Evolutionary conservation across 2,888 invertebrate species (phyloP).

Genomic region (Orthonychiurus folsomi): DNA sequence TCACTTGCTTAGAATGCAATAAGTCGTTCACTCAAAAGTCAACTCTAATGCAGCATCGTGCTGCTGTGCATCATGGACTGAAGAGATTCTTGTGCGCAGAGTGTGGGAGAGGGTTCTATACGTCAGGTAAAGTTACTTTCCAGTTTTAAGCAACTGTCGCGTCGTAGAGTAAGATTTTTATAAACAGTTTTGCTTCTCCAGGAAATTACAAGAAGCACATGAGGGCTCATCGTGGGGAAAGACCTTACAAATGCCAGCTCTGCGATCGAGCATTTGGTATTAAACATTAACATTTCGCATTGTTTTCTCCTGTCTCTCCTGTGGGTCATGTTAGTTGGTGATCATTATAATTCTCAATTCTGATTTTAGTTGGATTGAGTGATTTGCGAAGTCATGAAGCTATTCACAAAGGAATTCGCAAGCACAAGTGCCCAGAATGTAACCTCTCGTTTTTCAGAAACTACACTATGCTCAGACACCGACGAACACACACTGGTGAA

Average conservation of each 20-base stretch:
- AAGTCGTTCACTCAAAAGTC: neutral
- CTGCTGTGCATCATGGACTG: neutral
- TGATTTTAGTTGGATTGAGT: neutral
- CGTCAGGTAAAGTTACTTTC: neutral
- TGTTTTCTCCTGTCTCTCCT: too few relatives aligned
- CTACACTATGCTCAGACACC: neutral
- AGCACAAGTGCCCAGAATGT: slow-evolving; percentile 1
- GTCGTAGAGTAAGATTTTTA: too few relatives aligned
- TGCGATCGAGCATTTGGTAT: slow-evolving; percentile 4
- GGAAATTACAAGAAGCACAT: slow-evolving; percentile 4
- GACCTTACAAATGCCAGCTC: neutral
- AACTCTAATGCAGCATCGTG: neutral
- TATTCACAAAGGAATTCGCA: slow-evolving; percentile 2
- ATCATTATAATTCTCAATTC: too few relatives aligned
- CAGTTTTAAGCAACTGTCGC: too few relatives aligned
- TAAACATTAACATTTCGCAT: too few relatives aligned
- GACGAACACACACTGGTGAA: neutral
- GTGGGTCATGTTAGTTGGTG: too few relatives aligned
- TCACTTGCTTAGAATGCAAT: neutral
- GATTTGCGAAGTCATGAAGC: neutral
- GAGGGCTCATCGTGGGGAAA: neutral
- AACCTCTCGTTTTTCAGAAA: neutral
- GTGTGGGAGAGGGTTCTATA: neutral
- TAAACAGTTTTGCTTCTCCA: neutral
- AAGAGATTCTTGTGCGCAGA: neutral